A percentile compares a stretch with the other conserved stretches of the same genome.
These are phyloP conservation scores for Pseudoips prasinana DNA, from an alignment of 2,888 invertebrate species.

Conservation along the genomic window DNA sequence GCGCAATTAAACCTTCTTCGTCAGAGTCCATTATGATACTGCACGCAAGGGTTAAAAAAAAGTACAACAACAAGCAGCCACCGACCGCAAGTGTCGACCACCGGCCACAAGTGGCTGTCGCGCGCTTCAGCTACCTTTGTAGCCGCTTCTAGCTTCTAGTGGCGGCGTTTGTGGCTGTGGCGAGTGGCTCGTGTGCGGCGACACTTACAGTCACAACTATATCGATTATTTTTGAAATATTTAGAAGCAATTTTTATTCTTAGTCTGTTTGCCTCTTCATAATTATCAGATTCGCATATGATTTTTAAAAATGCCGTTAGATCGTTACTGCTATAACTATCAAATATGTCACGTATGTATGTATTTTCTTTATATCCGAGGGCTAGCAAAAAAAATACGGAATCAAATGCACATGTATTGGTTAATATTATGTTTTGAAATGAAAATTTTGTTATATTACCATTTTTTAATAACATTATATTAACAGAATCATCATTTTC, in stretches of 20 bases:
- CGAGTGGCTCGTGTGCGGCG: too few species aligned
- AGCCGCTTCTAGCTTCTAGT: too few species aligned
- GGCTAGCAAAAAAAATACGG: constrained; percentile 18
- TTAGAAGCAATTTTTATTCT: too few species aligned
- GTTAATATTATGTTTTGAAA: constrained; percentile 15
- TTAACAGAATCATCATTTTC: constrained; percentile 18
- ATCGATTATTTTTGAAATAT: constrained; percentile 14
- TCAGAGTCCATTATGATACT: too few species aligned
- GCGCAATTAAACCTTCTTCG: too few species aligned
- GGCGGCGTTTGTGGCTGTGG: too few species aligned
- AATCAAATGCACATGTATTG: constrained; percentile 18
- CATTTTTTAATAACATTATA: constrained; percentile 18
- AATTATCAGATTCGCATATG: constrained; percentile 16
- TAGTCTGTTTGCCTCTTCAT: constrained; percentile 19
- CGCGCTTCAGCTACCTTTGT: too few species aligned
- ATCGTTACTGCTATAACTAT: constrained; percentile 19
- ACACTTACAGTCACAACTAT: constrained; percentile 17
- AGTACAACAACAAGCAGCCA: too few species aligned
- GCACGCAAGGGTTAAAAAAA: too few species aligned
- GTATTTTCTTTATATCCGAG: constrained; percentile 17
- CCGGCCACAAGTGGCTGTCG: too few species aligned
- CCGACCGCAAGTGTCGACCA: too few species aligned
- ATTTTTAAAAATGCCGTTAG: constrained; percentile 21
- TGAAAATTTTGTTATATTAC: constrained; percentile 14
- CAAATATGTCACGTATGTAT: constrained; percentile 18